phyloP scores from a whole-genome alignment of 2,797 vertebrate species.

The Lates japonicus region DNA sequence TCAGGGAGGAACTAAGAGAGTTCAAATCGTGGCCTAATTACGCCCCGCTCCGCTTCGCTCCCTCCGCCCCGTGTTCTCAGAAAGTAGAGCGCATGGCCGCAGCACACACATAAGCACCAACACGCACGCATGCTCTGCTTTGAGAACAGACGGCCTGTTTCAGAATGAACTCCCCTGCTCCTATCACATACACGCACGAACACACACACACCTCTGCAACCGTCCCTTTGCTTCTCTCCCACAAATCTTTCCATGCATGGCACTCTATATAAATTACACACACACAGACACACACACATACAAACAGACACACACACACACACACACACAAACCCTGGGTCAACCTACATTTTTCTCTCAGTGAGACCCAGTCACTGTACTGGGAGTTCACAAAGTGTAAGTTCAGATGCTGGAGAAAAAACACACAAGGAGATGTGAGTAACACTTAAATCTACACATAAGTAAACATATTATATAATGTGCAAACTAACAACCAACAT shows the following conservation, averaged over 20 bases:
- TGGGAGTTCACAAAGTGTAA: conserved; percentile 27
- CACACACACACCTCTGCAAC: conserved; percentile 9
- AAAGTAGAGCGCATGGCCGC: conserved; percentile 82
- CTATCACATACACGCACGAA: conserved; percentile 30
- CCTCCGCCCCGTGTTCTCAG: conserved; percentile 72
- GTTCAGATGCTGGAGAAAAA: conserved; percentile 21
- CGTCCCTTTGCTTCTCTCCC: conserved; percentile 19
- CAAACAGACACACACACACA: conserved; percentile 37
- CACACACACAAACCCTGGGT: conserved; percentile 42
- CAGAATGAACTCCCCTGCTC: conserved; percentile 69
- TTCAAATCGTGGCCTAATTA: conserved; percentile 88
- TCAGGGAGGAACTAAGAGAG: conserved; percentile 85
- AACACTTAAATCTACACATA: background rate
- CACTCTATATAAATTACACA: conserved; percentile 18
- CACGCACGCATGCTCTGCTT: conserved; percentile 61
- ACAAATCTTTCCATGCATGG: conserved; percentile 18
- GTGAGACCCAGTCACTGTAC: conserved; percentile 32
- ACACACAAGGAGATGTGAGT: background rate
- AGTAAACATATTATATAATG: no score
- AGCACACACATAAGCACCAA: conserved; percentile 45
- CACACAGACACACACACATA: background rate
- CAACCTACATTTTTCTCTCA: conserved; percentile 58
- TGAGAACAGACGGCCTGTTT: conserved; percentile 80
- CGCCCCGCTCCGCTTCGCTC: conserved; percentile 75
- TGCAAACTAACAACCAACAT: no score